A percentile compares a stretch with the other conserved stretches of the same genome.
These are phyloP conservation scores for Gymnocephalus cernua DNA, from an alignment of 2,113 vertebrate genomes.

Conservation along the genomic window DNA sequence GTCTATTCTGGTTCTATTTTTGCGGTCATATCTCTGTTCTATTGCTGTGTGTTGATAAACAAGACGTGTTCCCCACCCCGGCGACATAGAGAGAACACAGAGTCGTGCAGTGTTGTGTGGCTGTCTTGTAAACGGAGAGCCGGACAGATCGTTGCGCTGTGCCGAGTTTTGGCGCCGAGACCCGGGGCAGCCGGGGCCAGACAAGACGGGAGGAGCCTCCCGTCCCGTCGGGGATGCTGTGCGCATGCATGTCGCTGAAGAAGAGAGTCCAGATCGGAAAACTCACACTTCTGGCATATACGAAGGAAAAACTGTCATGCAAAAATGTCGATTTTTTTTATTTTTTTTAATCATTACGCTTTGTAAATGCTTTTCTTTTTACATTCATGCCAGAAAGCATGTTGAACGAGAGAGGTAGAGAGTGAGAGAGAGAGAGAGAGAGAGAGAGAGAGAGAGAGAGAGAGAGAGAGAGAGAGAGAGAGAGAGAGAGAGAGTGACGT, in stretches of 20 bases:
- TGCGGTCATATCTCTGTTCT: conserved; percentile 42
- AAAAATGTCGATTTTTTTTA: neutral
- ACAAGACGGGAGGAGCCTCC: conserved; percentile 61
- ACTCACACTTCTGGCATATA: neutral
- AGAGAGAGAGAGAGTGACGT: conserved; percentile 74
- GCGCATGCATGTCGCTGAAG: neutral
- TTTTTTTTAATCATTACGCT: neutral
- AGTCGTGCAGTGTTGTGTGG: neutral
- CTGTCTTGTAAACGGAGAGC: neutral
- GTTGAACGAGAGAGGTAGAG: conserved; percentile 6
- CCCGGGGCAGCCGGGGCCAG: conserved; percentile 38
- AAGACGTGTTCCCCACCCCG: conserved; percentile 13
- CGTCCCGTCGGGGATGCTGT: conserved; percentile 14
- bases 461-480: conserved; percentile 48
- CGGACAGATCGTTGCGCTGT: conserved; percentile 6
- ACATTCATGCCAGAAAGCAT: conserved; percentile 23
- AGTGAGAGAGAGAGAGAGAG: conserved; percentile 46
- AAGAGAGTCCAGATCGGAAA: conserved; percentile 10
- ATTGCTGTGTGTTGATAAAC: conserved; percentile 47
- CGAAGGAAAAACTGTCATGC: neutral
- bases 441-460: too few relatives aligned
- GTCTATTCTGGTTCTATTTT: conserved; percentile 33
- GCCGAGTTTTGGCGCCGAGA: conserved; percentile 66
- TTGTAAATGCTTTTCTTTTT: conserved; percentile 16
- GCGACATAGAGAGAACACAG: conserved; percentile 15